Base-by-base conservation (phyloP, 2,797 vertebrate species). In the Tolypeutes matacus region DNA sequence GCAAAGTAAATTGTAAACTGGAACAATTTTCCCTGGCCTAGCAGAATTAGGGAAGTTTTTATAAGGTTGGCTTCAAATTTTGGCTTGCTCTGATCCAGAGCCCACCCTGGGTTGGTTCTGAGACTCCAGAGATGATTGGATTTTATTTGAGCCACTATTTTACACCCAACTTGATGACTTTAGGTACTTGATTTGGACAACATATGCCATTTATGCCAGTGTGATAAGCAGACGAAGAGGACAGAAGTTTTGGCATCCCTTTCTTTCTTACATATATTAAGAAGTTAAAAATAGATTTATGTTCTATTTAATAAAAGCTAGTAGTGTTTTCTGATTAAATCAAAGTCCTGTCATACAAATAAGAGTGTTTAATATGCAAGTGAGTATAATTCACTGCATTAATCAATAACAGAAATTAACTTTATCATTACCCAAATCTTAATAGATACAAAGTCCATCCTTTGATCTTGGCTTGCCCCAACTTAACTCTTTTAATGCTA, bases 261-360 rank as follows among this genome's bases (percentile, higher is more conserved):
- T 86, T 56, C 29, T 65, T 56, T 39, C 27, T 15, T 25, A 58
- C 25, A 25, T 42, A 56, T 81, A 27, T 17, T 58, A 90, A 58
- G 72, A 9, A n/a, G 27, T 31, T 49, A 86, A 94, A 75, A 65
- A 27, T 56, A 73, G 7, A 0, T 78, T 64, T 31, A 51, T 5
- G 12, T 84, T 93, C 46, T 39, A 58, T 81, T 93, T 2, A 83
- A 17, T 29, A 90, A 84, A 89, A 90, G 18, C 13, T 62, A 77
- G 2, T 29, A 49, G 2, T 31, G 18, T 5, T 46, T 80, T 60
- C 70, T 69, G 53, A 93, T 69, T 91, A 92, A 84, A 65, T 58
- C 13, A 85, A 92, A 86, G 0, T 8, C 49, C n/a, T 70, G 29
- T 75, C 36, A 51, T 87, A 56, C 7, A 58, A 31, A 75, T 80